Percentiles rank a stretch among this genome's conserved stretches.
Conservation (phyloP, 2,797 vertebrate species). For the Sternotherus odoratus region DNA sequence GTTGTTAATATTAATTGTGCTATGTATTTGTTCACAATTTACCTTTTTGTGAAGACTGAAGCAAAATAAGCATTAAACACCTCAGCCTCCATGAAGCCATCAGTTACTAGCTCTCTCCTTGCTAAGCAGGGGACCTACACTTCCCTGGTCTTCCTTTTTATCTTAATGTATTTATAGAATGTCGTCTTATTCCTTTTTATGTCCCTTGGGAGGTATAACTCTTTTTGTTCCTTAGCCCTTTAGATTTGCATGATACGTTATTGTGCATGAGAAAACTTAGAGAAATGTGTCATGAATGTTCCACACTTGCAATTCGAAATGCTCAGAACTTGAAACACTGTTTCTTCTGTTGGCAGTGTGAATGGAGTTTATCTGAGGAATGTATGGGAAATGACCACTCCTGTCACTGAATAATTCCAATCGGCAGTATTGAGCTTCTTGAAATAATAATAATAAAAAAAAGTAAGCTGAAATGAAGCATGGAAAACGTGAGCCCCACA, state of each 20-base stretch:
- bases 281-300: neutral
- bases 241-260: neutral
- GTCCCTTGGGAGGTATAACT: neutral
- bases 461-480: neutral
- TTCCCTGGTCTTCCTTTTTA: neutral
- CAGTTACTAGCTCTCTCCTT: too few relatives aligned
- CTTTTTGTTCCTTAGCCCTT: neutral
- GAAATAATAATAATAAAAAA: neutral
- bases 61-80: too few relatives aligned
- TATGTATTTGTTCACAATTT: too few relatives aligned
- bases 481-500: neutral
- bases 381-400: neutral
- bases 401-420: neutral
- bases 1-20: too few relatives aligned
- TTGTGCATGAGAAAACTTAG: neutral
- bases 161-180: neutral
- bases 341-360: neutral
- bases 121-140: too few relatives aligned
- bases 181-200: neutral
- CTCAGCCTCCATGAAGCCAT: too few relatives aligned
- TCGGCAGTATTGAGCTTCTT: neutral
- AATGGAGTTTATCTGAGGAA: neutral
- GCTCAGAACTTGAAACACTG: neutral
- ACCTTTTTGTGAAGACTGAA: too few relatives aligned
- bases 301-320: neutral